These are phyloP conservation scores for Cyprinus carpio DNA, from an alignment of 2,113 vertebrate genomes.

Conservation along the genomic window DNA sequence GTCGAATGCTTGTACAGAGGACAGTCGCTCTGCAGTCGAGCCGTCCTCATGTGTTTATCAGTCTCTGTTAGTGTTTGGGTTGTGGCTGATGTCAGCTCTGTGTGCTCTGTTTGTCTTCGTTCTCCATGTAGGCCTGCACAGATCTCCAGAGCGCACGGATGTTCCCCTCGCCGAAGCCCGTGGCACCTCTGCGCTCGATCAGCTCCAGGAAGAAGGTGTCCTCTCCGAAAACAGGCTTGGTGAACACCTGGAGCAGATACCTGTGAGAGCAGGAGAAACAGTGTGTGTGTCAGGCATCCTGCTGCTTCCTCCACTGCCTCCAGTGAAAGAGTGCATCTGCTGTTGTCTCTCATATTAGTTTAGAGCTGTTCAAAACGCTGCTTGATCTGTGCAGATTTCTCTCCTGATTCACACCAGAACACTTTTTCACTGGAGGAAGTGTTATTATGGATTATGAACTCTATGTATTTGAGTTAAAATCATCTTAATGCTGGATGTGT, in stretches of 20 bases:
- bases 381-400: no score
- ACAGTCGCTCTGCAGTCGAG: not conserved
- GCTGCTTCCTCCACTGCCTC: no score
- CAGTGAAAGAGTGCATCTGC: no score
- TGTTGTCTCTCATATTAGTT: no score
- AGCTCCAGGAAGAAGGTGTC: constrained; percentile 95
- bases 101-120: not conserved
- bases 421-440: no score
- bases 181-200: constrained; percentile 86
- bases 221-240: constrained; percentile 86
- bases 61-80: not conserved
- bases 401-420: no score
- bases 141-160: constrained; percentile 90
- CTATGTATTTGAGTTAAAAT: no score
- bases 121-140: constrained; percentile 83
- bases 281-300: not conserved
- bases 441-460: no score
- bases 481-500: no score
- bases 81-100: not conserved
- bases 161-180: constrained; percentile 91
- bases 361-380: no score
- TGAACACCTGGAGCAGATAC: constrained; percentile 91
- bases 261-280: constrained; percentile 48
- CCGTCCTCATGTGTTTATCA: not conserved
- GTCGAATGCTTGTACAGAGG: not conserved